Base-by-base conservation (phyloP, 2,888 invertebrate genomes). In the Dryococelus australis region DNA sequence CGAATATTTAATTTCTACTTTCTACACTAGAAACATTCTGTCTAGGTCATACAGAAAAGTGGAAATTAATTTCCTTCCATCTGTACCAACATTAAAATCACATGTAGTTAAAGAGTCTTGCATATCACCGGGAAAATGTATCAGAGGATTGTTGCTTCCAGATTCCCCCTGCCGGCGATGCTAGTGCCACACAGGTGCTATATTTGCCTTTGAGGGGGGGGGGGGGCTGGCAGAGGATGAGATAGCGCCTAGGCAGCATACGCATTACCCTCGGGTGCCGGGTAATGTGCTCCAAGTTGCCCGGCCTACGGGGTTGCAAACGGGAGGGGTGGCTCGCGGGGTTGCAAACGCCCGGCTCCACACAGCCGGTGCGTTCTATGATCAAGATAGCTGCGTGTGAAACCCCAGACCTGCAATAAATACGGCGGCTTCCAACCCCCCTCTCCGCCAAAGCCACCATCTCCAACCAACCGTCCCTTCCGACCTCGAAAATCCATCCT, bases 321-420 rank as follows among this genome's bases (percentile, higher is more conserved):
- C n/a, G n/a, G n/a, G n/a, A n/a, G n/a, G n/a, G n/a, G n/a, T n/a
- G 51, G 4, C 13, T 12, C 12, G 51, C 12, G 51, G 51, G 51
- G 51, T 51, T 51, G 51, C 1, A 20, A 51, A 20, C 13, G 51
- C 20, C 1, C 51, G 4, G 51, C 51, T 51, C 51, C 35, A 35
- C 65, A 65, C 65, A 65, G n/a, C 65, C 65, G 65, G 24, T 65
- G 65, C 65, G 24, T 65, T 65, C 65, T 65, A 65, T 65, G 65
- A 65, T 65, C 65, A 24, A 65, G 65, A 65, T 65, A 65, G 65
- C 65, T 8, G 65, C 65, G 65, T 20, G 65, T 65, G 65, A 65
- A 65, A 65, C 65, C 65, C 65, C 65, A n/a, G 65, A 65, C 65
- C 65, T 65, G 65, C 65, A 65, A 65, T 65, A 65, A 65, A 65